Evolutionary conservation across 1,140 invertebrate genomes (phyloP), one percentile per base, ranked within the genome.

Genomic region (Gryllus bimaculatus): DNA sequence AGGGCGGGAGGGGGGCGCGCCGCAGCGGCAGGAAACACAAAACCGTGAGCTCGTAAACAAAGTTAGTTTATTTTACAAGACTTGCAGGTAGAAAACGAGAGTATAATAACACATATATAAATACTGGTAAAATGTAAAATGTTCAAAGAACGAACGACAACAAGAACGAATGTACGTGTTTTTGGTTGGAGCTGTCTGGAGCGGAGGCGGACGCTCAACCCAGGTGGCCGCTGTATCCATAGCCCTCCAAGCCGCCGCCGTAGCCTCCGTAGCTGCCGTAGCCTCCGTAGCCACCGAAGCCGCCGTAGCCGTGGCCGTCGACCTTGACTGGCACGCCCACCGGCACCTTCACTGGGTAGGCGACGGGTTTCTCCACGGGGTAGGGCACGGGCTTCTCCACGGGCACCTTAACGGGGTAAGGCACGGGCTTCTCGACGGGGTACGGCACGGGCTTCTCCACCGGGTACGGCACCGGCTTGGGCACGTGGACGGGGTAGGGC

Each of bases 131-230:
- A 66, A 18, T 66, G 54, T 66, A 66, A 66, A 66, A 66, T 13
- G 18, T 66, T 66, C 54, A 66, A 66, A 66, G 54, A 66, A 66
- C 54, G 54, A 66, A 66, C 54, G 54, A 66, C 54, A 66, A 66
- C 54, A 66, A 66, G 54, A 66, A 66, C 54, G 18, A 18, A 18
- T 66, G 54, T 13, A 66, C 54, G 18, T 66, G 54, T 66, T 66
- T 66, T 66, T 18, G 54, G 10, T 66, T 66, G 54, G 54, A 13
- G 18, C 54, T 66, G 54, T 10, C 54, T 66, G 54, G 54, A 66
- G 18, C 54, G 10, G 0, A 66, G 18, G 10, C 18, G 54, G 54
- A 66, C 2, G 54, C 54, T 66, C 18, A 66, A 18, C 54, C 10
- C 10, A 10, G 54, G 18, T 66, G 18, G 18, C 18, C 54, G 18